phyloP scores from a whole-genome alignment of 2,888 invertebrate genomes.

The Drosophila acutilabella region DNA sequence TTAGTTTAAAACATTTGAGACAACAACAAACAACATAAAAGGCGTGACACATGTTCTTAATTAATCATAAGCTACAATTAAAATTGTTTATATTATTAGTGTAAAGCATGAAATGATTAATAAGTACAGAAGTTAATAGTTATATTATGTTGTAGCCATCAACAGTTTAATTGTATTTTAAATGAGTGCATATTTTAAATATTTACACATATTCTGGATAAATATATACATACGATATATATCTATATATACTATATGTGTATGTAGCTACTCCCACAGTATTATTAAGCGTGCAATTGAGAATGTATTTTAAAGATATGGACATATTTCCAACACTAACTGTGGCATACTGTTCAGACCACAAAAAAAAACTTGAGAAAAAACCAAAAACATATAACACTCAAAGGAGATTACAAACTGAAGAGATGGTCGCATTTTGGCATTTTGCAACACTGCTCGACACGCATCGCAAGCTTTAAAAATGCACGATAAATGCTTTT shows the following conservation, averaged over 20 bases:
- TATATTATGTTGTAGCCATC: slow-evolving; percentile 24
- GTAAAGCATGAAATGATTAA: slow-evolving; percentile 21
- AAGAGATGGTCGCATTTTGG: slow-evolving; percentile 6
- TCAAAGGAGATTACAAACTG: slow-evolving; percentile 3
- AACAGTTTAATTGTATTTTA: slow-evolving; percentile 36
- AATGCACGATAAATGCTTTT: slow-evolving; percentile 9
- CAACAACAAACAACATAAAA: slow-evolving; percentile 3
- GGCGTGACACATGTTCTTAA: slow-evolving; percentile 78
- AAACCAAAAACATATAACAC: background rate
- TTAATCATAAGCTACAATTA: slow-evolving; percentile 51
- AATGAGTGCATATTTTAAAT: slow-evolving; percentile 35
- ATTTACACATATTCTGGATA: slow-evolving; percentile 35
- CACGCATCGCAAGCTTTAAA: slow-evolving; percentile 18
- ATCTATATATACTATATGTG: slow-evolving; percentile 5
- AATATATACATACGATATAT: background rate
- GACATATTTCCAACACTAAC: slow-evolving; percentile 26
- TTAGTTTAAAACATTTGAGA: slow-evolving; percentile 8
- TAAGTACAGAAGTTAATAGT: slow-evolving; percentile 18
- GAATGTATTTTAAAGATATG: slow-evolving; percentile 30
- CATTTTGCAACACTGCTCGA: slow-evolving; percentile 15
- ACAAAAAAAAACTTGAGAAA: background rate
- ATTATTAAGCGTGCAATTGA: slow-evolving; percentile 58
- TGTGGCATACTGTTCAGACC: slow-evolving; percentile 17
- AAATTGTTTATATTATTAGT: slow-evolving; percentile 30
- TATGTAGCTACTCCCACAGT: slow-evolving; percentile 49